phyloP scores from a whole-genome alignment of 2,797 vertebrate species.

The Okamejei kenojei region DNA sequence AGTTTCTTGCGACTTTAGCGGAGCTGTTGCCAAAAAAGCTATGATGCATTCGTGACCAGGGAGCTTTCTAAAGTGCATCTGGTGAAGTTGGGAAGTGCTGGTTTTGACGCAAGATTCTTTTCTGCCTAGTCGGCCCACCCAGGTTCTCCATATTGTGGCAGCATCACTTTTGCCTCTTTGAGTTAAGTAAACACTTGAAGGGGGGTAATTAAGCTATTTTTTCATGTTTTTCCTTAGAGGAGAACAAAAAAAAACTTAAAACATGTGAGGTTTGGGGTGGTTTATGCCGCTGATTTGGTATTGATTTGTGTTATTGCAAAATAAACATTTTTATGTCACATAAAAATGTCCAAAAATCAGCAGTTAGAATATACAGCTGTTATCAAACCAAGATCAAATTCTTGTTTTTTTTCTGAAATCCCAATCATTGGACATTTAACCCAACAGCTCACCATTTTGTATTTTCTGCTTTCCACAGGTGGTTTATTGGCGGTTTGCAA shows the following conservation, averaged over 20 bases:
- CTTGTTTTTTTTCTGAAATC: not conserved
- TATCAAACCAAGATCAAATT: not conserved
- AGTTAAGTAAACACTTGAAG: not conserved
- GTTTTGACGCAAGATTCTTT: no score
- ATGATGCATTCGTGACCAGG: no score
- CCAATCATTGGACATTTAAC: not conserved
- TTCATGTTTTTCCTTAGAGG: no score
- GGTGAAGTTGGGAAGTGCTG: no score
- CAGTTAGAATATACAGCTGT: not conserved
- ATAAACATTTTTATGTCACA: not conserved
- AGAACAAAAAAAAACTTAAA: not conserved
- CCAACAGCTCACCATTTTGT: no score
- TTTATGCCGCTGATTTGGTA: not conserved
- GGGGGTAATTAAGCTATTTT: not conserved
- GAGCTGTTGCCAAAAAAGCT: no score
- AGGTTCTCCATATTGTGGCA: no score
- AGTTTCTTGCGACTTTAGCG: no score
- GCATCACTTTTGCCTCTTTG: no score
- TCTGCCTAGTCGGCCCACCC: no score
- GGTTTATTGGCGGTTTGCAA: constrained; percentile 81
- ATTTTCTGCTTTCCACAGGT: constrained; percentile 57
- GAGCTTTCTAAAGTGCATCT: no score
- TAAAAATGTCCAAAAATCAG: not conserved
- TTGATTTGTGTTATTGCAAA: not conserved
- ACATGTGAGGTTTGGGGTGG: not conserved